Base-by-base conservation (phyloP, 1,140 invertebrate species). In the Hylaeus anthracinus region DNA sequence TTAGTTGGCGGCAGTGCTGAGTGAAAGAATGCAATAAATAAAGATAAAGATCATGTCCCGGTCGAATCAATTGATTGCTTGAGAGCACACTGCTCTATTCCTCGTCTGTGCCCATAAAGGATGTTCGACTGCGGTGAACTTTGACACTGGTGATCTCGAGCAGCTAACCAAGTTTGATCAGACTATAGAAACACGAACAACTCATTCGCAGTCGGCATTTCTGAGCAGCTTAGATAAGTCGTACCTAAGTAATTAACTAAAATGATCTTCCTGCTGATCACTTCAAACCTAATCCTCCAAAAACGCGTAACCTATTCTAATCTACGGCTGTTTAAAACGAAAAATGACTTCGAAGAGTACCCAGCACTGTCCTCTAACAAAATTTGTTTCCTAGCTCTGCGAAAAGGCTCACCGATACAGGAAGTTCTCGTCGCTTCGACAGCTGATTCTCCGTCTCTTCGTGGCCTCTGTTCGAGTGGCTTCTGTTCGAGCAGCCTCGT, bases 391-490 rank as follows among this genome's bases (percentile, higher is more conserved):
- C 26, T 26, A 60, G n/a, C 58, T 60, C n/a, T 60, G 5, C 58
- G 58, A 9, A 51, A 67, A n/a, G 37, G 15, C n/a, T 8, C 3
- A 3, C 45, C 12, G 45, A 67, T 1, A 37, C n/a, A 37, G n/a
- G 1, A 58, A 26, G 41, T 61, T 60, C 56, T 41, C 43, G 3
- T 10, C 26, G 8, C 8, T 53, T 56, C 12, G 41, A 55, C 6
- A 26, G n/a, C 39, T 9, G 39, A 3, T 10, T 64, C 76, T 39
- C 56, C 63, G 10, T 14, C 65, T 80, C 71, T 53, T n/a, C 56
- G 48, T 26, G 72, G 56, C 37, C 85, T 64, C 45, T 48, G 26
- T 48, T 70, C 60, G 69, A 41, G 72, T 53, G 5, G 39, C 0
- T 26, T 51, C 39, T 26, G 26, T 26, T 0, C 60, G 69, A 41